Conservation (phyloP, 1,140 invertebrate genomes). For the Dermatophagoides farinae region DNA sequence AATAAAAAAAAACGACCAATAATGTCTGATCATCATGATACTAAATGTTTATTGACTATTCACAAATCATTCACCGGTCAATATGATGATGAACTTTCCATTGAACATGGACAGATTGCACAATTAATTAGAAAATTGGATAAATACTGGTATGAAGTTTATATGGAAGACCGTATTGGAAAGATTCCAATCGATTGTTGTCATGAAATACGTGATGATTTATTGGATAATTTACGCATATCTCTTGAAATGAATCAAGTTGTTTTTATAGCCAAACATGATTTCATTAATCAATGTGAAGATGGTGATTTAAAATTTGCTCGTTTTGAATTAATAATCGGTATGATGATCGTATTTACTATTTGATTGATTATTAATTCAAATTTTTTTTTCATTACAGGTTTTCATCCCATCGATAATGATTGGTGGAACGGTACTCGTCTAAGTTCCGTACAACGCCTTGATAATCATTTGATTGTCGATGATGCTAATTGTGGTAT, state of each 20-base stretch:
- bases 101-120: constrained; percentile 14
- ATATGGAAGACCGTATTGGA: constrained; percentile 10
- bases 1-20: not conserved
- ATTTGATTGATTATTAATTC: constrained; percentile 17
- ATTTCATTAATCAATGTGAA: constrained; percentile 15
- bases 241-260: constrained; percentile 15
- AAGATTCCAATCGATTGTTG: constrained; percentile 14
- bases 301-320: constrained; percentile 18
- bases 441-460: not conserved
- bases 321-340: constrained; percentile 10
- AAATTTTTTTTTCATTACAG: constrained; percentile 32
- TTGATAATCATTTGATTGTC: constrained; percentile 9
- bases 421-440: constrained; percentile 35
- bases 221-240: no score
- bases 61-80: constrained; percentile 17
- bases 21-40: not conserved
- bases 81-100: constrained; percentile 15
- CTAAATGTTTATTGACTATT: constrained; percentile 3
- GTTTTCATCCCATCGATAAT: constrained; percentile 30
- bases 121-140: constrained; percentile 16
- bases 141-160: constrained; percentile 17
- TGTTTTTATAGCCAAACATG: constrained; percentile 15
- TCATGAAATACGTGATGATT: constrained; percentile 5
- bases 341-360: not conserved
- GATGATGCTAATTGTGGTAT: constrained; percentile 30